These are phyloP conservation scores for Antheraea mylitta DNA, from an alignment of 1,140 invertebrate species.

Conservation along the genomic window DNA sequence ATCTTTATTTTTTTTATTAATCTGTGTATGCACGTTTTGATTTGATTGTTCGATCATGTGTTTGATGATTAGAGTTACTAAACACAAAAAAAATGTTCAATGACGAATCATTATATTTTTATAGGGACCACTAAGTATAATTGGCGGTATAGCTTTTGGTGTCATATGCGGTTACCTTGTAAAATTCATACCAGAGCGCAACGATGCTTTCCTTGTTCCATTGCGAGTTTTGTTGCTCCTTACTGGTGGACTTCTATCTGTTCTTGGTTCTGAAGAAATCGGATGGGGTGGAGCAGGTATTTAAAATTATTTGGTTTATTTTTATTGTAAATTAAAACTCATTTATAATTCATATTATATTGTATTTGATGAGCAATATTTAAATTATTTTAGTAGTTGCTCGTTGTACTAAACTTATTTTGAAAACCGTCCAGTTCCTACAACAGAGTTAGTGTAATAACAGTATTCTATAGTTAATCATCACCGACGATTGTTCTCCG, in stretches of 20 bases:
- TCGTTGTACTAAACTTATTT: too few species aligned
- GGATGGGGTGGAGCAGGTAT: slow-evolving; percentile 88
- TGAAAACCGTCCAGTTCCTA: too few species aligned
- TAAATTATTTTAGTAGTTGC: too few species aligned
- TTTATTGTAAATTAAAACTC: too few species aligned
- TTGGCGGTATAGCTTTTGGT: slow-evolving; percentile 87
- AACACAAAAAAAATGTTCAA: not conserved
- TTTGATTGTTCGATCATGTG: not conserved
- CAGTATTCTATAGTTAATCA: slow-evolving; percentile 28
- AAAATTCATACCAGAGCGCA: slow-evolving; percentile 87
- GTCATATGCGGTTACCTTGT: slow-evolving; percentile 86
- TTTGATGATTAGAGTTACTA: not conserved
- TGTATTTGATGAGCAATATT: too few species aligned
- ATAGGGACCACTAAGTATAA: slow-evolving; percentile 88
- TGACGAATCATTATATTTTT: slow-evolving; percentile 20
- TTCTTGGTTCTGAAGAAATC: slow-evolving; percentile 89
- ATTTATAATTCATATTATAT: too few species aligned
- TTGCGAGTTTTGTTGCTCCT: slow-evolving; percentile 87
- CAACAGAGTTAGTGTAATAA: slow-evolving; percentile 36
- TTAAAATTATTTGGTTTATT: too few species aligned
- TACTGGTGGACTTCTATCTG: slow-evolving; percentile 87
- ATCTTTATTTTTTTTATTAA: too few species aligned
- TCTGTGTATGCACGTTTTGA: too few species aligned
- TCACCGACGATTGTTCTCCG: slow-evolving; percentile 43
- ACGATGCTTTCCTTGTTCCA: slow-evolving; percentile 88